A percentile compares a stretch with the other conserved stretches of the same genome.
These are phyloP conservation scores for Bradysia coprophila DNA, from an alignment of 1,140 invertebrate genomes.

Conservation along the genomic window DNA sequence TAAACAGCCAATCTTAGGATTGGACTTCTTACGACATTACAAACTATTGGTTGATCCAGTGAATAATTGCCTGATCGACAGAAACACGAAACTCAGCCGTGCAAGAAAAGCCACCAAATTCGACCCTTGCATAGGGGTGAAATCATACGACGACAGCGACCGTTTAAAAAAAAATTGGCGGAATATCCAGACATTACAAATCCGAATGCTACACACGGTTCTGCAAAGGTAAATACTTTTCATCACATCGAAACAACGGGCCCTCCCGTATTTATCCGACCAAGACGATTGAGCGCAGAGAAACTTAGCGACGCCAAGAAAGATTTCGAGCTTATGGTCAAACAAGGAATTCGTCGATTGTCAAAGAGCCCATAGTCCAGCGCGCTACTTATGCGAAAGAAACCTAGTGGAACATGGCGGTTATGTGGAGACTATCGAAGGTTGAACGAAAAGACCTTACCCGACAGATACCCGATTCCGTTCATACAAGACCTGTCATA, in stretches of 20 bases:
- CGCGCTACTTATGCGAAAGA: constrained; percentile 24
- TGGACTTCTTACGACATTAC: constrained; percentile 12
- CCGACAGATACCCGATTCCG: constrained; percentile 15
- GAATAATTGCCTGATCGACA: constrained; percentile 6
- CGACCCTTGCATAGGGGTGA: too few relatives aligned
- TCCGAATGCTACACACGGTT: constrained; percentile 1
- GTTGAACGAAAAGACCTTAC: constrained; percentile 11
- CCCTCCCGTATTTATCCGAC: constrained; percentile 16
- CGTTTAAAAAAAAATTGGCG: constrained; percentile 9
- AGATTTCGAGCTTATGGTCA: constrained; percentile 18
- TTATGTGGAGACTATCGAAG: constrained; percentile 27
- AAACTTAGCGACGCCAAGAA: constrained; percentile 14
- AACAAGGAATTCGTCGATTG: constrained; percentile 9
- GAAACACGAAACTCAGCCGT: too few relatives aligned
- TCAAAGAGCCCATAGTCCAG: constrained; percentile 14
- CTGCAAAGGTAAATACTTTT: constrained; percentile 4
- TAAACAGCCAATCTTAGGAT: constrained; percentile 14
- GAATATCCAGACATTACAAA: constrained; percentile 10
- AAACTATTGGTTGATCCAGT: constrained; percentile 8
- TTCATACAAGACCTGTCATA: constrained; percentile 6
- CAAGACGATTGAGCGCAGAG: constrained; percentile 18
- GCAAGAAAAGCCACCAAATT: too few relatives aligned
- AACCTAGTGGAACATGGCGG: constrained; percentile 20
- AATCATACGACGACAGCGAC: too few relatives aligned
- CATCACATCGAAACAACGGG: constrained; percentile 15